Evolutionary conservation across 2,888 invertebrate species (phyloP).

Genomic region (Chamaedrilus cognettii): DNA sequence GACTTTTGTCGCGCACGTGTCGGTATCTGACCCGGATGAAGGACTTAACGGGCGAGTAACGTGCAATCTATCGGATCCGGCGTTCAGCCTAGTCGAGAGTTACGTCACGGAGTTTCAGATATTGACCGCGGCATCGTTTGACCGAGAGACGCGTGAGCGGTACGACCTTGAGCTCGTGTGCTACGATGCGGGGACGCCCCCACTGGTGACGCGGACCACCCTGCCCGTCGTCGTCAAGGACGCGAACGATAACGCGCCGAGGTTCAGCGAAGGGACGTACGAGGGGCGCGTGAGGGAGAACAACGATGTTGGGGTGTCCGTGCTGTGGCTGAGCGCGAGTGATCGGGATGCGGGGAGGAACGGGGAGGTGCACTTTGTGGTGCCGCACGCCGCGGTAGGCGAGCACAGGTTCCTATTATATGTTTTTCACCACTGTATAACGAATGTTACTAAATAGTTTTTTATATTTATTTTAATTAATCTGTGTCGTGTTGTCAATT

Average conservation of each 20-base stretch:
- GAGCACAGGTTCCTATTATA: too few relatives aligned
- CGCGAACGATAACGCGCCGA: slow-evolving; percentile 27
- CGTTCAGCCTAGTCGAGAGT: slow-evolving; percentile 20
- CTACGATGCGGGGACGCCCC: slow-evolving; percentile 15
- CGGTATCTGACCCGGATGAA: slow-evolving; percentile 21
- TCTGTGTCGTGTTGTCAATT: too few relatives aligned
- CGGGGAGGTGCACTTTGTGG: slow-evolving; percentile 27
- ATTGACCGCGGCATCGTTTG: slow-evolving; percentile 17
- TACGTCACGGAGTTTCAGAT: slow-evolving; percentile 24
- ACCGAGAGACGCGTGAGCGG: slow-evolving; percentile 16
- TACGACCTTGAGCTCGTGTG: slow-evolving; percentile 19
- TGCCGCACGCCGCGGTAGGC: too few relatives aligned
- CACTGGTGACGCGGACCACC: not conserved
- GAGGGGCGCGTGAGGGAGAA: slow-evolving; percentile 18
- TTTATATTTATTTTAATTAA: too few relatives aligned
- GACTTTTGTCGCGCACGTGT: slow-evolving; percentile 28
- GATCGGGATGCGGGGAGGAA: slow-evolving; percentile 29
- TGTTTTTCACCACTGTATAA: too few relatives aligned
- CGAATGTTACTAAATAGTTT: too few relatives aligned
- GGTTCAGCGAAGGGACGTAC: slow-evolving; percentile 19
- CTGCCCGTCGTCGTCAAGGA: slow-evolving; percentile 23
- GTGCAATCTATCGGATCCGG: slow-evolving; percentile 23
- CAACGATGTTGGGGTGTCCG: slow-evolving; percentile 23
- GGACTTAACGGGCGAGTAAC: slow-evolving; percentile 22
- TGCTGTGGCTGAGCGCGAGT: slow-evolving; percentile 28